Conservation (phyloP, 92 coral and sea anemone genomes). For the Desmophyllum pertusum region DNA sequence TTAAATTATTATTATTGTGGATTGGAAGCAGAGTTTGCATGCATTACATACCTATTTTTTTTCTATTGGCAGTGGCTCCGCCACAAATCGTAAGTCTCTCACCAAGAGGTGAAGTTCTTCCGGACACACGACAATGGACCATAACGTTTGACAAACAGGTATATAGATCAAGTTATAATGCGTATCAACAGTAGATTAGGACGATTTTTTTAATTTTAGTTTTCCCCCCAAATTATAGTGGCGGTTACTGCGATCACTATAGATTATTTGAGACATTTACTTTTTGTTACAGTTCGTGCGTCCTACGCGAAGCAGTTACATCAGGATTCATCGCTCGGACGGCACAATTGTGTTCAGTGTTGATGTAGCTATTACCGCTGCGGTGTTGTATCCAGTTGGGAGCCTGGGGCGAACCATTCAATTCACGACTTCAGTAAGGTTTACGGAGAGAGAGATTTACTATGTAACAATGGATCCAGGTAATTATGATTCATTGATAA, state of each 20-base stretch:
- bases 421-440: constrained; percentile 59
- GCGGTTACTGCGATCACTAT: too few species aligned
- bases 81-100: constrained; percentile 58
- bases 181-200: background rate
- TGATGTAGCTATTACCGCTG: constrained; percentile 62
- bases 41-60: background rate
- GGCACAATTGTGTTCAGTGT: constrained; percentile 63
- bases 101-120: constrained; percentile 72
- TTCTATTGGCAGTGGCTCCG: constrained; percentile 60
- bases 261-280: background rate
- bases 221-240: too few species aligned
- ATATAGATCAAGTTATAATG: background rate
- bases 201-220: background rate
- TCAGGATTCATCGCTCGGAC: constrained; percentile 51
- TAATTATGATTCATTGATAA: background rate
- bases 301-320: constrained; percentile 68
- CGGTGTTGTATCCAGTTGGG: constrained; percentile 73
- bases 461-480: constrained; percentile 79
- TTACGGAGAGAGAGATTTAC: constrained; percentile 72
- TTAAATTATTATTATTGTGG: too few species aligned
- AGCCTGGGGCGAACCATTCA: constrained; percentile 64
- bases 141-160: constrained; percentile 76
- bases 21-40: background rate
- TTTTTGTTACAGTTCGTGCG: constrained; percentile 77
- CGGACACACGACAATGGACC: constrained; percentile 61